Conservation (phyloP, 2,888 invertebrate genomes). For the Drosophila flavopinicola region DNA sequence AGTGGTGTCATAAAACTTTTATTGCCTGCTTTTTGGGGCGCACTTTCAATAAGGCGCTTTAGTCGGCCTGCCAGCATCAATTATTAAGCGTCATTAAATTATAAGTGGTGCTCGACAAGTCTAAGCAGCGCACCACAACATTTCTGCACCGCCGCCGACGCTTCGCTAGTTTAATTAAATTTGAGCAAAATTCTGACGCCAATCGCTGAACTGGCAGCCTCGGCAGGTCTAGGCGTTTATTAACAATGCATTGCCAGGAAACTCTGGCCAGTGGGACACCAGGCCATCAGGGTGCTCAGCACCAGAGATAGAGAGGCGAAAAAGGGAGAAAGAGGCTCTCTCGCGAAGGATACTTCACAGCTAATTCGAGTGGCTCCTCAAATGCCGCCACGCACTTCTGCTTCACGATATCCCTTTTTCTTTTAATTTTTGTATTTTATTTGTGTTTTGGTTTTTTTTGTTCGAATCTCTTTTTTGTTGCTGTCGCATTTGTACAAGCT, state of each 20-base stretch:
- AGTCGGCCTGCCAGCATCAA: slow-evolving; percentile 62
- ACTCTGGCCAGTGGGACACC: slow-evolving; percentile 12
- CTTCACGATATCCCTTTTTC: slow-evolving; percentile 10
- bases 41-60: slow-evolving; percentile 68
- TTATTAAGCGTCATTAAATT: slow-evolving; percentile 72
- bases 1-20: slow-evolving; percentile 69
- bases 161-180: slow-evolving; percentile 65
- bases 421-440: slow-evolving; percentile 14
- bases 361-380: slow-evolving; percentile 38
- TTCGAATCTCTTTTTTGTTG: slow-evolving; percentile 17
- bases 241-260: slow-evolving; percentile 63
- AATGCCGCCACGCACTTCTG: slow-evolving; percentile 37
- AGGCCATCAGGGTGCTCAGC: slow-evolving; percentile 11
- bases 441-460: slow-evolving; percentile 19
- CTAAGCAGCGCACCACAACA: slow-evolving; percentile 39
- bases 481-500: slow-evolving; percentile 11
- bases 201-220: slow-evolving; percentile 27
- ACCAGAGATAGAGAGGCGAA: neutral
- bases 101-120: slow-evolving; percentile 50
- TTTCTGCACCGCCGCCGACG: slow-evolving; percentile 15
- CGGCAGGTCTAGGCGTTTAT: slow-evolving; percentile 56
- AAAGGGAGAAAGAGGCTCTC: too few species aligned
- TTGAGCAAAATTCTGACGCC: slow-evolving; percentile 40
- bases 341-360: slow-evolving; percentile 40
- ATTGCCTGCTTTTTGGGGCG: slow-evolving; percentile 57